phyloP scores from a whole-genome alignment of 2,797 vertebrate genomes.

The Diglossa cyanea region DNA sequence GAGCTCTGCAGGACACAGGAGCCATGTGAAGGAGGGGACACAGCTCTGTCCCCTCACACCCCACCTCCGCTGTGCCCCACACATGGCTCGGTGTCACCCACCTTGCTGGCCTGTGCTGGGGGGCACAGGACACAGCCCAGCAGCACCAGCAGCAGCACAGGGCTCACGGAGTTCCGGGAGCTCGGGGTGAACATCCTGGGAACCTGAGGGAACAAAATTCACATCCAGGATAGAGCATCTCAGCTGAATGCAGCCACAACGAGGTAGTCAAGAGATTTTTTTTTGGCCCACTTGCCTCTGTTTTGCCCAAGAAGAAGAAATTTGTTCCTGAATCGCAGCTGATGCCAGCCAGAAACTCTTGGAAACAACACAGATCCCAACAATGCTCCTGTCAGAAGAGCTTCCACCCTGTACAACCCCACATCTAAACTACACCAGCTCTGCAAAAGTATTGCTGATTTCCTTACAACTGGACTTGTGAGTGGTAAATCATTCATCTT shows the following conservation, averaged over 20 bases:
- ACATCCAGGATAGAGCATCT: not conserved
- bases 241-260: not conserved
- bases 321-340: not conserved
- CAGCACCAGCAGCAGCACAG: conserved; percentile 29
- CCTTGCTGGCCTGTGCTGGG: conserved; percentile 68
- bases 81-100: not conserved
- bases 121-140: conserved; percentile 58
- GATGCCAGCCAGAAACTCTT: not conserved
- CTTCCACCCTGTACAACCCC: not conserved
- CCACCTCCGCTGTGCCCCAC: not conserved
- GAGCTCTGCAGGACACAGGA: conserved; percentile 80
- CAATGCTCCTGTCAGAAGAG: not conserved
- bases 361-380: not conserved
- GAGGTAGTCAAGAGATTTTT: not conserved
- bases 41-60: not conserved
- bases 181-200: not conserved
- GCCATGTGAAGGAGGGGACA: fast-evolving
- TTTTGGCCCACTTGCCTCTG: not conserved
- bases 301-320: not conserved
- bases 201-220: conserved; percentile 22
- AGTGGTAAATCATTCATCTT: not conserved
- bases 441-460: not conserved
- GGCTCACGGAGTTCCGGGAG: not conserved
- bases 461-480: not conserved
- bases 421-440: not conserved